A percentile compares a stretch with the other conserved stretches of the same genome.
phyloP scores from a whole-genome alignment of 2,888 invertebrate genomes.

The Cantharis nigra region DNA sequence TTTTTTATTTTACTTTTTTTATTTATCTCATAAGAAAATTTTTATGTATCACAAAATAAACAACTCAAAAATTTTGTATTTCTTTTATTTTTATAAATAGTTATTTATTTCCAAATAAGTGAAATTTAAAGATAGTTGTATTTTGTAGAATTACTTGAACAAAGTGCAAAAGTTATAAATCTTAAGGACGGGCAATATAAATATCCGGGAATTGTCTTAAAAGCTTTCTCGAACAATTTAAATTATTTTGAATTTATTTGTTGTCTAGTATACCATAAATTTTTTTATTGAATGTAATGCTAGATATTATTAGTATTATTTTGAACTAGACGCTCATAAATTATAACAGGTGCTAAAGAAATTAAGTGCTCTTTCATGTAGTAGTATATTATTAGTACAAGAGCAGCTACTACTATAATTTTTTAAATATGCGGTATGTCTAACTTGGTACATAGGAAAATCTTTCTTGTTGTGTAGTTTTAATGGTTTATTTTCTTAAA shows the following conservation, averaged over 20 bases:
- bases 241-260: neutral
- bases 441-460: too few relatives aligned
- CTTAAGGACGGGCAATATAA: neutral
- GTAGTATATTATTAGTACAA: neutral
- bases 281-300: neutral
- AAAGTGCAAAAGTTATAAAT: neutral
- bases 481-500: too few relatives aligned
- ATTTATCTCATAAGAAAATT: neutral
- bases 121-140: neutral
- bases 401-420: neutral
- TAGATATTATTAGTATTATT: neutral
- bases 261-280: neutral
- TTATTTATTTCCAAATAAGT: neutral
- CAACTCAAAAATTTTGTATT: neutral
- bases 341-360: neutral
- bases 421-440: too few relatives aligned
- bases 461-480: too few relatives aligned
- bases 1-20: neutral
- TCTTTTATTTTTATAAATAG: neutral
- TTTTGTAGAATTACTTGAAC: neutral
- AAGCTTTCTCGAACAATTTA: neutral
- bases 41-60: neutral
- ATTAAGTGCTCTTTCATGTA: neutral
- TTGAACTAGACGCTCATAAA: neutral
- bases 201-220: neutral